Base-by-base conservation (phyloP, 1,140 invertebrate species). In the Diabrotica undecimpunctata region DNA sequence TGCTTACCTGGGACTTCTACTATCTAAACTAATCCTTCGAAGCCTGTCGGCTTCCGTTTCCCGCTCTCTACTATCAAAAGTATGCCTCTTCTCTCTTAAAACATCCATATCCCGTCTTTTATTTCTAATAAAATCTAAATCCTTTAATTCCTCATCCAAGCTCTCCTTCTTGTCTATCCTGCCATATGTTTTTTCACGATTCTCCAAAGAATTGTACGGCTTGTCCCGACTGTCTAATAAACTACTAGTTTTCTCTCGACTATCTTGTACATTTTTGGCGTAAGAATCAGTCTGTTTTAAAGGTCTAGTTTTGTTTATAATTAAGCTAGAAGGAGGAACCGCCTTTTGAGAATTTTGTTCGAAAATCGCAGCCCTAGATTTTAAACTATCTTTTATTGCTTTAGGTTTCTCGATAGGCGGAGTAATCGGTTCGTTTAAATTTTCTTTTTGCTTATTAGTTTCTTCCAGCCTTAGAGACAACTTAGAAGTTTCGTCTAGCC, bases 21-120 rank as follows among this genome's bases (percentile, higher is more conserved):
- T 70, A n/a, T 77, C 75, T 64, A 77, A 72, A 69, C 75, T 76
- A 53, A 73, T 63, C 50, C 74, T 64, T 55, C 69, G 66, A 55
- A 70, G 54, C 36, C 69, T 67, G 10, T 77, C 75, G 5, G 53
- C 10, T 38, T 75, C 74, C 6, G 54, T 62, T 36, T 76, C 74
- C 46, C 70, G 63, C 36, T 77, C 75, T 50, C 75, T 66, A 35
- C 57, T 67, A 38, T 77, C 75, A 50, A 68, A 77, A 11, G 75
- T 76, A 64, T 77, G 75, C 41, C 75, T 67, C 36, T 73, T 60
- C 54, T 71, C 66, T 51, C 69, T 72, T 10, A 60, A 39, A 13
- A 54, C 13, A 25, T 70, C 71, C n/a, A 66, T 67, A 10, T 75
- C 68, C 41, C 64, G 61, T 39, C 67, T 62, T 53, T 54, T 64